Conservation (phyloP, 2,888 invertebrate species). For the Bellardia bayeri region DNA sequence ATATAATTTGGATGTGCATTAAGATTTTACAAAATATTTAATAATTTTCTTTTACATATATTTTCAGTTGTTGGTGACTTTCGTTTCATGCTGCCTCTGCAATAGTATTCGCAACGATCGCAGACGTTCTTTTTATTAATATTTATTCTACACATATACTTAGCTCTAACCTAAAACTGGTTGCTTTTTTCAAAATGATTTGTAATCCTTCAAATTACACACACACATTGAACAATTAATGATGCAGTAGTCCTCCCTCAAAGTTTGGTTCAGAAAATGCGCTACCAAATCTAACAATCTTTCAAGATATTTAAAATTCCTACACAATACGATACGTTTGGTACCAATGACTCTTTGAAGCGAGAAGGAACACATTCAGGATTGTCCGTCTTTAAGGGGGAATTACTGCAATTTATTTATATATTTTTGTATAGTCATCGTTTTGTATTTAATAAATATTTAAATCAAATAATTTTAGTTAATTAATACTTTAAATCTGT, state of each 20-base stretch:
- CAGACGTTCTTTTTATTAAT: slow-evolving; percentile 88
- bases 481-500: slow-evolving; percentile 18
- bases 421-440: slow-evolving; percentile 48
- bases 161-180: slow-evolving; percentile 31
- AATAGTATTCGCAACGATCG: slow-evolving; percentile 93
- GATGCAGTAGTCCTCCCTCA: not conserved
- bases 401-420: slow-evolving; percentile 48
- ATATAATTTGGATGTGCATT: too few species aligned
- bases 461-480: slow-evolving; percentile 23
- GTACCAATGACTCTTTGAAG: not conserved
- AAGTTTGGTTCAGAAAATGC: not conserved
- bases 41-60: slow-evolving; percentile 44
- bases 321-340: too few species aligned
- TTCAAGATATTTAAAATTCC: too few species aligned
- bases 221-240: slow-evolving; percentile 19
- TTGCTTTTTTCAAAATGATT: slow-evolving; percentile 32
- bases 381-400: slow-evolving; percentile 6
- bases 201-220: not conserved
- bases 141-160: not conserved
- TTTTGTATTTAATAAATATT: slow-evolving; percentile 37
- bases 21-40: not conserved
- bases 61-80: slow-evolving; percentile 86
- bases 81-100: slow-evolving; percentile 93
- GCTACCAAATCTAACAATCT: too few species aligned
- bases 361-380: not conserved